A percentile compares a stretch with the other conserved stretches of the same genome.
Evolutionary conservation across 2,888 invertebrate genomes (phyloP).

Genomic region (Leptura quadrifasciata): DNA sequence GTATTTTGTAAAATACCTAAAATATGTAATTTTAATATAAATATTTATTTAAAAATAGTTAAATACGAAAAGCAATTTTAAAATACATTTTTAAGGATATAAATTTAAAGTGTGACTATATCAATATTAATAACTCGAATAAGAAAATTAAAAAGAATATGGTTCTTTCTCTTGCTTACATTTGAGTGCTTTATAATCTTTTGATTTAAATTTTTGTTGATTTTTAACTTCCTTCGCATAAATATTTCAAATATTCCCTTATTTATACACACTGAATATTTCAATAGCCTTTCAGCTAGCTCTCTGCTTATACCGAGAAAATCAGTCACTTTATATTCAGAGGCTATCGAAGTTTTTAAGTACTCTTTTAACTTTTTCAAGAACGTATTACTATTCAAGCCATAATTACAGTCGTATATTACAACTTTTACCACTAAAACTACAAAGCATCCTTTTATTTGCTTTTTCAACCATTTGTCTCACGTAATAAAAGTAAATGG

Average conservation of each 20-base stretch:
- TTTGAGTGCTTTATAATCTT: background rate
- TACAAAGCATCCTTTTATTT: conserved; percentile 3
- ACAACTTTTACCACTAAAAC: conserved; percentile 6
- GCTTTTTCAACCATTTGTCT: background rate
- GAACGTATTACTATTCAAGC: conserved; percentile 45
- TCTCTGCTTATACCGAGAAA: conserved; percentile 51
- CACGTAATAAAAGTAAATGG: background rate
- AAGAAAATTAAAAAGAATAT: background rate
- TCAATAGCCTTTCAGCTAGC: conserved; percentile 44
- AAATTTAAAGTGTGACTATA: no score
- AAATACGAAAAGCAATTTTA: no score
- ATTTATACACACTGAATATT: conserved; percentile 47
- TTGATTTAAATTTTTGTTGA: background rate
- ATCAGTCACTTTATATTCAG: conserved; percentile 68
- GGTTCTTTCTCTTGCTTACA: background rate
- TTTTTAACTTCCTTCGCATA: background rate
- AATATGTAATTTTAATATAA: no score
- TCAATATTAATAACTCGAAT: no score
- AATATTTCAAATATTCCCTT: conserved; percentile 30
- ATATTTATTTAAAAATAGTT: no score
- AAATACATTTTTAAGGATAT: no score
- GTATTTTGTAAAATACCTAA: no score
- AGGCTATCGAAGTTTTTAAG: conserved; percentile 63
- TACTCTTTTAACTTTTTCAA: conserved; percentile 60
- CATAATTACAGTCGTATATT: conserved; percentile 51